Evolutionary conservation across 2,888 invertebrate genomes (phyloP), one percentile per base, ranked within the genome.

Genomic region (Rhogogaster chlorosoma): DNA sequence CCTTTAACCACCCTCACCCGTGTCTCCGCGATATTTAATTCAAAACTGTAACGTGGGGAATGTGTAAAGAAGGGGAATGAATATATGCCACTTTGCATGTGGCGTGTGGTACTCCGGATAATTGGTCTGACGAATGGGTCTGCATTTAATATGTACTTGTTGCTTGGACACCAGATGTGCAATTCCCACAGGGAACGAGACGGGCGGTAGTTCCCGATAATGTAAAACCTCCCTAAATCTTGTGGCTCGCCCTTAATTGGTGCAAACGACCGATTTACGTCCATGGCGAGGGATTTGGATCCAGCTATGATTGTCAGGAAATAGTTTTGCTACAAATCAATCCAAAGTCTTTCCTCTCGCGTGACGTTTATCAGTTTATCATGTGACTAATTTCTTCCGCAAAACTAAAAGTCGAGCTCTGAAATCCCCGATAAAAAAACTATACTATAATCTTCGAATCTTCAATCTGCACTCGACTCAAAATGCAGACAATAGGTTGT

Each of bases 121-220:
- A 90, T 90, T 90, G 90, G 85, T 87, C 86, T 88, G 85, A 86
- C 88, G 87, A 87, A 87, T 88, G 86, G 87, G 87, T 87, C 87
- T 88, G 87, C 87, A 86, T 87, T 88, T 87, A 88, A 89, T 87
- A 87, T 88, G 88, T 90, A 91, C 91, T 91, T 91, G 91, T 91
- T 91, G 91, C 91, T 88, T 84, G 87, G 80, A 87, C 86, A 87
- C 87, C 90, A 90, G 91, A 91, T 91, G 90, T 85, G 90, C 86
- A 87, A 85, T 87, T 87, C 87, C 87, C 87, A 86, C 49, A 49
- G 85, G 84, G 87, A 85, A 70, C 84, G 12, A 67, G 29, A 29
- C 45, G 32, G 15, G 57, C 45, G 1, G 70, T n/a, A 29, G 29
- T 86, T 67, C 75, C 84, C 77, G 86, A 85, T 85, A 83, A 78